Evolutionary conservation across 1,140 invertebrate species (phyloP).

Genomic region (Zaprionus kolodkinae): DNA sequence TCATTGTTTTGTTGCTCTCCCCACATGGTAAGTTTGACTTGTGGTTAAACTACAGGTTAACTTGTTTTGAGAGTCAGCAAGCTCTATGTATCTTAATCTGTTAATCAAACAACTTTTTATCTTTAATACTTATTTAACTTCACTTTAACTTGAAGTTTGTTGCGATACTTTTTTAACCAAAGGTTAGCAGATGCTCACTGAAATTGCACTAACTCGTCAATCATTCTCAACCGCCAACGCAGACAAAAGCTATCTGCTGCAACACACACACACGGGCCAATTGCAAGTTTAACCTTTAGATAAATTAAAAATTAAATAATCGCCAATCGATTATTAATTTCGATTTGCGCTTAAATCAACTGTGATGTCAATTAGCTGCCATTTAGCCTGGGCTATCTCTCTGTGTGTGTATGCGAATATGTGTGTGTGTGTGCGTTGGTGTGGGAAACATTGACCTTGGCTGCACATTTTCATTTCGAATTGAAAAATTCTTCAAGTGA

Average conservation of each 20-base stretch:
- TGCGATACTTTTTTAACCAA: not conserved
- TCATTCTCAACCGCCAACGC: not conserved
- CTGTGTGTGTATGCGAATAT: not conserved
- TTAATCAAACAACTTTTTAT: no score
- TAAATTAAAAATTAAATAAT: not conserved
- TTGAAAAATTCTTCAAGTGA: constrained; percentile 27
- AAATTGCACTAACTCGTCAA: not conserved
- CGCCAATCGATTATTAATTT: constrained; percentile 1
- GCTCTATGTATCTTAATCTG: no score
- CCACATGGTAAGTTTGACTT: not conserved
- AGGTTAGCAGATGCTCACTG: not conserved
- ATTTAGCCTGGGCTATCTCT: not conserved
- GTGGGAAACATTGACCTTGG: constrained; percentile 68
- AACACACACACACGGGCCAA: not conserved
- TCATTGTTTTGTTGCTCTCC: not conserved
- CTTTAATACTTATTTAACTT: no score
- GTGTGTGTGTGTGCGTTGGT: not conserved
- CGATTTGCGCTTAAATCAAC: not conserved
- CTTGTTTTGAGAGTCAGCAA: not conserved
- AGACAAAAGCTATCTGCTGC: not conserved
- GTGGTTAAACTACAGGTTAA: not conserved
- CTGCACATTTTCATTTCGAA: constrained; percentile 59
- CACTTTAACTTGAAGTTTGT: not conserved
- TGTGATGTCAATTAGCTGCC: not conserved
- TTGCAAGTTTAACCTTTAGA: not conserved